Percentiles rank a stretch among this genome's conserved stretches.
These are phyloP conservation scores for Epizoanthus rinbou DNA, from an alignment of 92 coral and sea anemone species.

Conservation along the genomic window DNA sequence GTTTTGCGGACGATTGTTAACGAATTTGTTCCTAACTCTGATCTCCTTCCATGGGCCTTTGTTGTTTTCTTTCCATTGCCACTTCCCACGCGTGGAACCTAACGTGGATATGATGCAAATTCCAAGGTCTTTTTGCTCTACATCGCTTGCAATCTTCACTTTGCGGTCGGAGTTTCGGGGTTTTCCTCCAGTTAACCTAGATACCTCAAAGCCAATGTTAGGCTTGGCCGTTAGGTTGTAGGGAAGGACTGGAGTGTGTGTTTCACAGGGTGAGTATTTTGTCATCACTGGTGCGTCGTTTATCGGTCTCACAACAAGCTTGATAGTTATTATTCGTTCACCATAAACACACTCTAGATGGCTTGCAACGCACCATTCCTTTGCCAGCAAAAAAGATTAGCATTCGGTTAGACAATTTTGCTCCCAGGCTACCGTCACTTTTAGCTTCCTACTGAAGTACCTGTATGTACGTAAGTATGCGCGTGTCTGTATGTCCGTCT, in stretches of 20 bases:
- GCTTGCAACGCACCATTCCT: neutral
- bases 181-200: neutral
- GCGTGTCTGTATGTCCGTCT: no score
- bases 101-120: neutral
- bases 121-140: conserved; percentile 6
- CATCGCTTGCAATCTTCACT: neutral
- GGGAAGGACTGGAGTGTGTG: conserved; percentile 3
- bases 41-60: neutral
- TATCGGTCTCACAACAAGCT: conserved; percentile 7
- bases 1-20: neutral
- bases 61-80: conserved; percentile 3
- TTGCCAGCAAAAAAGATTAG: neutral
- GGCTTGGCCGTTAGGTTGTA: conserved; percentile 8
- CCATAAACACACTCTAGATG: neutral
- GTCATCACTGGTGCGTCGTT: conserved; percentile 9
- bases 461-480: no score
- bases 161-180: neutral
- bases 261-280: neutral
- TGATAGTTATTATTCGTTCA: neutral
- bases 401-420: no score
- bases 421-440: no score
- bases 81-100: neutral
- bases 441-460: no score
- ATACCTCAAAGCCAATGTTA: neutral
- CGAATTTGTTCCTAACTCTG: neutral